A percentile compares a stretch with the other conserved stretches of the same genome.
Conservation (phyloP, 2,113 vertebrate genomes). For the Rhagologus leucostigma region DNA sequence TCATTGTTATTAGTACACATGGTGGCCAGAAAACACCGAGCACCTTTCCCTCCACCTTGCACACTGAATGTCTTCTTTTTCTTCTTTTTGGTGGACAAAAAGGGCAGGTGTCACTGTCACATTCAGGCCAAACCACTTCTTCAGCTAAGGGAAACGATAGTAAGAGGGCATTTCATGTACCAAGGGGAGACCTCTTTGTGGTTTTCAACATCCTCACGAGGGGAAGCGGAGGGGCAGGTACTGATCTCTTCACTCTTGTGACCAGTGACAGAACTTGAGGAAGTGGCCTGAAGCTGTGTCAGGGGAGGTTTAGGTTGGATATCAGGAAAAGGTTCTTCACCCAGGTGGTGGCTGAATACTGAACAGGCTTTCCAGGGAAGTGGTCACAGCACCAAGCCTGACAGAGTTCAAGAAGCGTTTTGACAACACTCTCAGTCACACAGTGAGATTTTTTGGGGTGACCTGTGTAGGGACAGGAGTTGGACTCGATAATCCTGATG, state of each 20-base stretch:
- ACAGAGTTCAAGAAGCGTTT: neutral
- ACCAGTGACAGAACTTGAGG: neutral
- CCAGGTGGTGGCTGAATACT: rapidly evolving
- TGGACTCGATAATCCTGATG: neutral
- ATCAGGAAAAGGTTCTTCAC: neutral
- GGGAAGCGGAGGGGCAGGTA: neutral
- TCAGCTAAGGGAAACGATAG: neutral
- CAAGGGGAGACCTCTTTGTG: neutral
- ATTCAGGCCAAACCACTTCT: neutral
- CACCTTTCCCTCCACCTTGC: neutral
- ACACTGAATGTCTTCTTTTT: neutral
- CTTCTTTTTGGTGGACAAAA: neutral
- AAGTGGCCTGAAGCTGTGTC: neutral
- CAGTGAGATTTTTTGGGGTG: neutral
- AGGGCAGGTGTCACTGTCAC: neutral
- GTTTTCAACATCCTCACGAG: rapidly evolving
- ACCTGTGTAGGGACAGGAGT: neutral
- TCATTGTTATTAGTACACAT: neutral
- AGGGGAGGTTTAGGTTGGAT: neutral
- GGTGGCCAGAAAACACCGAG: neutral
- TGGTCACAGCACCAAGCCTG: neutral
- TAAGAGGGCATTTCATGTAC: neutral
- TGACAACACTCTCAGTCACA: neutral
- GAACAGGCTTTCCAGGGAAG: neutral
- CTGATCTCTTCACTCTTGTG: rapidly evolving